phyloP scores from a whole-genome alignment of 2,113 vertebrate species.

The Addax nasomaculatus region DNA sequence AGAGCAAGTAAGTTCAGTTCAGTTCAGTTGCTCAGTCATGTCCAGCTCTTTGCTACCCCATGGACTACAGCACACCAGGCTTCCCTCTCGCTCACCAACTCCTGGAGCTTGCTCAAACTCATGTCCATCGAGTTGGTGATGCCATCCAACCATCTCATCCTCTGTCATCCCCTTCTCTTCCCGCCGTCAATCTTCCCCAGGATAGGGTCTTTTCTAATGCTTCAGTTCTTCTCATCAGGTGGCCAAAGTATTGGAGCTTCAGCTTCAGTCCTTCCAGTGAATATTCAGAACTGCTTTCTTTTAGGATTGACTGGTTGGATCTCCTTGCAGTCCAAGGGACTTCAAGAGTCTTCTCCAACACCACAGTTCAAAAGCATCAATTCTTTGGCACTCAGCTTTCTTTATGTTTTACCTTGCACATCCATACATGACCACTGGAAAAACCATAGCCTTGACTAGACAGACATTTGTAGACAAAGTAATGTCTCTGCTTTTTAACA shows the following conservation, averaged over 20 bases:
- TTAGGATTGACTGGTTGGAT: not conserved
- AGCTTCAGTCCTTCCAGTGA: not conserved
- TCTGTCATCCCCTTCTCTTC: not conserved
- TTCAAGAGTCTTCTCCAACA: not conserved
- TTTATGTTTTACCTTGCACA: not conserved
- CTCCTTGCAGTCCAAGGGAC: not conserved
- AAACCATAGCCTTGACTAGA: not conserved
- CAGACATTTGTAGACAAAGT: not conserved
- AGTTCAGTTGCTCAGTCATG: rapidly evolving
- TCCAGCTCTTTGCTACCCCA: not conserved
- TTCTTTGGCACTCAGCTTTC: rapidly evolving
- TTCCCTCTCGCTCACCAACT: not conserved
- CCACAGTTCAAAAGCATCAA: not conserved
- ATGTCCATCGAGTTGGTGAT: not conserved
- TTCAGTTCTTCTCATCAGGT: not conserved
- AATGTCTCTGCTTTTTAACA: not conserved
- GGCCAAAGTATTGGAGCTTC: not conserved
- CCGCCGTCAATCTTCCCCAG: not conserved
- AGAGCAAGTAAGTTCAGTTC: not conserved
- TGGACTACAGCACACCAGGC: not conserved
- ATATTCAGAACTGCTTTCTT: not conserved
- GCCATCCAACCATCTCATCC: not conserved
- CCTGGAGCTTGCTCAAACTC: not conserved
- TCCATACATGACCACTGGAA: not conserved
- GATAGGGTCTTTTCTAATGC: not conserved